These are phyloP conservation scores for Dendrocincla tyrannina DNA, from an alignment of 2,797 vertebrate species.

Conservation along the genomic window DNA sequence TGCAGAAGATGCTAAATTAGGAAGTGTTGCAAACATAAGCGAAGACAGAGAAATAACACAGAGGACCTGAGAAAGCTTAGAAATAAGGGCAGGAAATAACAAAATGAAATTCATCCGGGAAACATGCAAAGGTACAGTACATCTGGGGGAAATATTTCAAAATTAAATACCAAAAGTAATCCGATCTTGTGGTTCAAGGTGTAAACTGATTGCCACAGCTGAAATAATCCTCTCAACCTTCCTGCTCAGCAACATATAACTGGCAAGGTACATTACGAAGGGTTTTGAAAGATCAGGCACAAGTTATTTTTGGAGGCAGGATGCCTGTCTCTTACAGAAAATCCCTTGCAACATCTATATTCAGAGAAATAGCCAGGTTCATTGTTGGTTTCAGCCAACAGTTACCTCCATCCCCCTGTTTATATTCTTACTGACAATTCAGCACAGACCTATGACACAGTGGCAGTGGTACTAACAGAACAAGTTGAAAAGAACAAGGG, in stretches of 20 bases:
- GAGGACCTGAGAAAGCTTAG: slow-evolving; percentile 11
- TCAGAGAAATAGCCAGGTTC: not conserved
- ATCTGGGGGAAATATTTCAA: slow-evolving; percentile 61
- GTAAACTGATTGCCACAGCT: slow-evolving; percentile 57
- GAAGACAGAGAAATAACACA: slow-evolving; percentile 25
- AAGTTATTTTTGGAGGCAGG: slow-evolving; percentile 26
- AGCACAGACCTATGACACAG: not conserved
- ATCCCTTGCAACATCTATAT: not conserved
- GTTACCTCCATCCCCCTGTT: not conserved
- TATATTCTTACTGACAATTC: not conserved
- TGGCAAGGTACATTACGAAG: not conserved
- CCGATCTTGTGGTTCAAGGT: slow-evolving; percentile 46
- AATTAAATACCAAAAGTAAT: slow-evolving; percentile 65
- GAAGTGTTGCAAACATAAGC: not conserved
- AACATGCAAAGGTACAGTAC: slow-evolving; percentile 34
- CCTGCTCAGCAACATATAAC: slow-evolving; percentile 30
- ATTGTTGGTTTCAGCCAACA: not conserved
- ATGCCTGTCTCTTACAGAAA: slow-evolving; percentile 30
- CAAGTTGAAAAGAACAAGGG: not conserved
- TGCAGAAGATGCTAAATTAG: slow-evolving; percentile 21
- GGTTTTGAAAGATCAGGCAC: slow-evolving; percentile 32
- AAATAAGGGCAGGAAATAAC: slow-evolving; percentile 61
- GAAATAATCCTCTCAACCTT: slow-evolving; percentile 58
- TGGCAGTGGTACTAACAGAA: not conserved
- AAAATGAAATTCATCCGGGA: slow-evolving; percentile 41